These are phyloP conservation scores for Atherix ibis DNA, from an alignment of 2,888 invertebrate species.

Conservation along the genomic window DNA sequence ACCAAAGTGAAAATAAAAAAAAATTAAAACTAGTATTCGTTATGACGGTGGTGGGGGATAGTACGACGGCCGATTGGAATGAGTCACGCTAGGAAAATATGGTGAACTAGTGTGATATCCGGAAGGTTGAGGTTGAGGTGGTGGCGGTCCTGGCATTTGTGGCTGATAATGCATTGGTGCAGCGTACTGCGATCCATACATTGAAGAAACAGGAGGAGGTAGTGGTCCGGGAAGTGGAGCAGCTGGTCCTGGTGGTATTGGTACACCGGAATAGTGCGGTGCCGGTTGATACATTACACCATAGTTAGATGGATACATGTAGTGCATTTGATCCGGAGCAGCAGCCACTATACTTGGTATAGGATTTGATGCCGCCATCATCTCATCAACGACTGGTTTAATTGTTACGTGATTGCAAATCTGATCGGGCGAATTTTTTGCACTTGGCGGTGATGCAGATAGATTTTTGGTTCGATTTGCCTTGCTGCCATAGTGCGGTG, in stretches of 20 bases:
- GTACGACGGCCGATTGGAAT: conserved; percentile 2
- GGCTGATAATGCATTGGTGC: conserved; percentile 30
- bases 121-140: conserved; percentile 8
- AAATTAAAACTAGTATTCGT: no score
- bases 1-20: no score
- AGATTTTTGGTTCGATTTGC: conserved; percentile 17
- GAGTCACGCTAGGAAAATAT: no score
- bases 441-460: conserved; percentile 9
- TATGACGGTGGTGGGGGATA: no score
- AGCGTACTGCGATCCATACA: conserved; percentile 28
- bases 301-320: conserved; percentile 34
- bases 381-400: conserved; percentile 6
- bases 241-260: conserved; percentile 15
- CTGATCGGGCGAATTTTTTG: conserved; percentile 11
- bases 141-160: conserved; percentile 5
- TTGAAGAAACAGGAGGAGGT: conserved; percentile 25
- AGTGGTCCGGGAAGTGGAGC: conserved; percentile 19
- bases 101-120: conserved; percentile 6
- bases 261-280: conserved; percentile 10
- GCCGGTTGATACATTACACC: conserved; percentile 18
- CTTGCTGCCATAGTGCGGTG: conserved; percentile 38
- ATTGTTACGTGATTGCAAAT: background rate
- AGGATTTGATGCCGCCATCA: conserved; percentile 10
- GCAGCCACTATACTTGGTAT: conserved; percentile 14
- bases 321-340: conserved; percentile 12